phyloP scores from a whole-genome alignment of 2,888 invertebrate genomes.

The Podabrus alpinus region DNA sequence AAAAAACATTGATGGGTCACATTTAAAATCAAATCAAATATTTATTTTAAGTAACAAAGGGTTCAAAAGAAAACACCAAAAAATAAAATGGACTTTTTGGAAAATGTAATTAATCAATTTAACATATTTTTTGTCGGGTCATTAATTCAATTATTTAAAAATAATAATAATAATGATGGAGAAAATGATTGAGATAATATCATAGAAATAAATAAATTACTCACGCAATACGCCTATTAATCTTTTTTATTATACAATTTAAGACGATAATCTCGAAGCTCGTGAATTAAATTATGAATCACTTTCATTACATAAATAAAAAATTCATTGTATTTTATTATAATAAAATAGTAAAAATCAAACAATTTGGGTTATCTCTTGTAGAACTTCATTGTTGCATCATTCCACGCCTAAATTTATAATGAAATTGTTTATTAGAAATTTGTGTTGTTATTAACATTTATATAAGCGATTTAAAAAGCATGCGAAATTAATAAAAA shows the following conservation, averaged over 20 bases:
- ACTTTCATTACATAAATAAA: not conserved
- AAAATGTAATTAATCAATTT: not conserved
- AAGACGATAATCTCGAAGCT: not conserved
- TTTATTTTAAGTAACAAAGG: too few species aligned
- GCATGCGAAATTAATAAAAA: not conserved
- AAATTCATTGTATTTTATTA: not conserved
- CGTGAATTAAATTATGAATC: not conserved
- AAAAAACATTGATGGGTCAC: too few species aligned
- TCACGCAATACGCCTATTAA: not conserved
- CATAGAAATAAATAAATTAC: not conserved
- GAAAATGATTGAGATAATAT: not conserved
- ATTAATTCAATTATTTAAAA: not conserved
- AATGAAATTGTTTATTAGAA: not conserved
- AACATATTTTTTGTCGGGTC: not conserved
- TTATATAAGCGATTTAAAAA: not conserved
- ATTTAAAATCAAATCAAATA: too few species aligned
- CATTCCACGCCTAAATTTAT: not conserved
- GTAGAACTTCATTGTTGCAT: not conserved
- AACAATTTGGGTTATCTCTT: not conserved
- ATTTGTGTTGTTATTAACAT: not conserved
- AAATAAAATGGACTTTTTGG: too few species aligned
- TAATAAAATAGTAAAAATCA: not conserved
- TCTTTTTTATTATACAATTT: not conserved
- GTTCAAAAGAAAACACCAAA: too few species aligned
- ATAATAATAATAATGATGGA: not conserved